phyloP scores from a whole-genome alignment of 2,888 invertebrate genomes.

The Odontothrips loti region DNA sequence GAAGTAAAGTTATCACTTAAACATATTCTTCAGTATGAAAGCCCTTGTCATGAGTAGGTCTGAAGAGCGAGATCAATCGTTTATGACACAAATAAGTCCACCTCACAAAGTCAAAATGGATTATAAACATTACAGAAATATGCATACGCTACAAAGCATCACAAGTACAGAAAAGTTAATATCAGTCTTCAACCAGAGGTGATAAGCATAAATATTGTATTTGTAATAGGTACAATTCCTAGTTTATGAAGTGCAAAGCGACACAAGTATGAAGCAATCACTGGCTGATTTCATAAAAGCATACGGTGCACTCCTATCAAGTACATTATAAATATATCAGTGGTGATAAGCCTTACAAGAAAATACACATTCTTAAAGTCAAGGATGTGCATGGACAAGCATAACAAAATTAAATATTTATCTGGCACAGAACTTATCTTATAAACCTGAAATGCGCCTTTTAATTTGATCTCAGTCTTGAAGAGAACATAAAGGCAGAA shows the following conservation, averaged over 20 bases:
- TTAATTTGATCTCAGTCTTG: too few species aligned
- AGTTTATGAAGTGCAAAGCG: background rate
- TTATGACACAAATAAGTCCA: too few species aligned
- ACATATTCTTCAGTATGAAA: background rate
- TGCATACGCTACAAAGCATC: background rate
- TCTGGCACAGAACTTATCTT: too few species aligned
- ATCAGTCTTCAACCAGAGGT: slow-evolving; percentile 6
- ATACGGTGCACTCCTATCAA: too few species aligned
- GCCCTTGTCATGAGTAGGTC: background rate
- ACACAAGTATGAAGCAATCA: background rate
- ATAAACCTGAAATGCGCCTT: too few species aligned
- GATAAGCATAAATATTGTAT: background rate
- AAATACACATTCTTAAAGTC: too few species aligned
- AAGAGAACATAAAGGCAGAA: too few species aligned
- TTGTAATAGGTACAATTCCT: background rate
- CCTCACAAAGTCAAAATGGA: background rate
- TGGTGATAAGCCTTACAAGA: too few species aligned
- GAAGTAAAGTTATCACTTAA: background rate
- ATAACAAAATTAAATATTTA: too few species aligned
- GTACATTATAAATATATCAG: too few species aligned
- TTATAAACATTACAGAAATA: background rate
- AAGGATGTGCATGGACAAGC: too few species aligned
- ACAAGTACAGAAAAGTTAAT: background rate
- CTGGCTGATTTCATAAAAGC: too few species aligned
- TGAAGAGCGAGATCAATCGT: background rate